Base-by-base conservation (phyloP, 2,888 invertebrate genomes). In the Drosophila gaucha region DNA sequence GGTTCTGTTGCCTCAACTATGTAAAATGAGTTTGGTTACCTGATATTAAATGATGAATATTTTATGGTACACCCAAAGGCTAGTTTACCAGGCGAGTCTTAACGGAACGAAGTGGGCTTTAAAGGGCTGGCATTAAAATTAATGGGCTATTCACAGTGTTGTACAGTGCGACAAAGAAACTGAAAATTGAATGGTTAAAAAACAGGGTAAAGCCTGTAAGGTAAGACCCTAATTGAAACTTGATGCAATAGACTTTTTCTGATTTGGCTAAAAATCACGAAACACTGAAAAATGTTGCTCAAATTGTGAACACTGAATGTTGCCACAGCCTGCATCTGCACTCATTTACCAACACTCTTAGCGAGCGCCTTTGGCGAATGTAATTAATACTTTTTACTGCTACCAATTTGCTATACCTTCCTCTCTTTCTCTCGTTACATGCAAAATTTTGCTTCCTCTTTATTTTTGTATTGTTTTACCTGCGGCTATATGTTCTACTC, bases 341-440 rank as follows among this genome's bases (percentile, higher is more conserved):
- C 14, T 12, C 20, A 66, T 72, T 78, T 74, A 74, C 78, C 72
- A 85, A 67, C 64, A 58, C 57, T 59, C 55, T 67, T 59, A 41
- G 26, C 20, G 9, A 24, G 20, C 6, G 46, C 54, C 18, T 47
- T 59, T 28, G 71, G 80, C 67, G 12, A 66, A 63, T 60, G 68
- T 76, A 71, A 85, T 87, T 87, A 79, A 79, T 85, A 66, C 67
- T 66, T 65, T 66, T 65, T 20, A 43, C 39, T 64, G 47, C 52
- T 54, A 38, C 22, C 54, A 50, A 47, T 38, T 54, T 43, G 22
- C 18, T 18, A 1, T 30, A 12, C 20, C 39, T 6, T 8, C 46
- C 22, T 33, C n/a, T 39, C 33, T 36, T 6, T 24, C 33, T 56
- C 41, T 44, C 31, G 22, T 24, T 54, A 18, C 28, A 18, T 44